Conservation (phyloP, 2,797 vertebrate genomes). For the Falco novaeseelandiae region DNA sequence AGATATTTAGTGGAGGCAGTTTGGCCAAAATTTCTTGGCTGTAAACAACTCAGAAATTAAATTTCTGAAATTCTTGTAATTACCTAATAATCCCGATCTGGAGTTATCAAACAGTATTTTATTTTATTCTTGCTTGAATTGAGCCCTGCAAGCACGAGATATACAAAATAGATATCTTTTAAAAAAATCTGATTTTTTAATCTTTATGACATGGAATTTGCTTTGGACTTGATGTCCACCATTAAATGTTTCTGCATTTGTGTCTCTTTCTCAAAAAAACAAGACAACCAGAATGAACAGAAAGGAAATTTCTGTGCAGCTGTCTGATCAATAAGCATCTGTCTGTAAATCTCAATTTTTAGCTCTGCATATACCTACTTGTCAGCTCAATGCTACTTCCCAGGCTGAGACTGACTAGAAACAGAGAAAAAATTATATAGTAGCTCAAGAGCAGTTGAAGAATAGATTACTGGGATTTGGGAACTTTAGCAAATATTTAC, state of each 20-base stretch:
- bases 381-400: neutral
- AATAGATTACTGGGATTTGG: neutral
- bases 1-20: constrained; percentile 46
- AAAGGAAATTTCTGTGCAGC: neutral
- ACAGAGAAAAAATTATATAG: neutral
- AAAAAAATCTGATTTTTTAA: neutral
- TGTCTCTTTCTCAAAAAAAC: neutral
- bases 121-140: constrained; percentile 61
- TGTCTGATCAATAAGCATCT: neutral
- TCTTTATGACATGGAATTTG: neutral
- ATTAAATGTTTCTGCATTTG: neutral
- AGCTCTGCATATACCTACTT: neutral
- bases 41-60: constrained; percentile 9
- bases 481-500: constrained; percentile 24
- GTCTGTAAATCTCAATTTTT: neutral
- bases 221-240: neutral
- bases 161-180: neutral
- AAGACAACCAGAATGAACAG: neutral
- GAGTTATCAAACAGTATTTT: neutral
- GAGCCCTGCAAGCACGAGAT: constrained; percentile 47
- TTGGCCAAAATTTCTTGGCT: constrained; percentile 31
- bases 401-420: neutral
- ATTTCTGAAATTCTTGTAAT: constrained; percentile 43
- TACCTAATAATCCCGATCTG: constrained; percentile 17
- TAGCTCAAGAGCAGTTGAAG: neutral